These are phyloP conservation scores for Odontamblyopus lacepedii DNA, from an alignment of 2,797 vertebrate species.

Conservation along the genomic window DNA sequence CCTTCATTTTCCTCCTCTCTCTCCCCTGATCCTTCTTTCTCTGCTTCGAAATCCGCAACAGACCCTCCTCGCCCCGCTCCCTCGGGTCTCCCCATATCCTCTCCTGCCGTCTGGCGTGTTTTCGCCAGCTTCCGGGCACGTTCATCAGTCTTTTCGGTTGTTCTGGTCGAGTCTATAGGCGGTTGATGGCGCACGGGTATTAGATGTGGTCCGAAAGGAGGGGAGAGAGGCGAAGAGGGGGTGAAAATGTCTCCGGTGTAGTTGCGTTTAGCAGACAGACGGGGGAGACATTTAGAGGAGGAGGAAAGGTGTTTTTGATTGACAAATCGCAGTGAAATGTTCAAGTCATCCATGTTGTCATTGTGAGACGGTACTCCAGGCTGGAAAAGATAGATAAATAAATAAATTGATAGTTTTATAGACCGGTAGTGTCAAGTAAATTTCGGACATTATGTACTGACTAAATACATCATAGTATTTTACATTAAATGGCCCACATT, in stretches of 20 bases:
- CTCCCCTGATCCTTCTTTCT: conserved; percentile 18
- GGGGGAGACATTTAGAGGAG: not conserved
- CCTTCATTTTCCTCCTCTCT: conserved; percentile 14
- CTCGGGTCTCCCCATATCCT: not conserved
- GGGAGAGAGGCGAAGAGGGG: conserved; percentile 11
- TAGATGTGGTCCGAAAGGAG: conserved; percentile 83
- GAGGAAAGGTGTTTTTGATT: conserved; percentile 35
- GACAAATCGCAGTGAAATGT: conserved; percentile 80
- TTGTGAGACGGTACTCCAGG: conserved; percentile 81
- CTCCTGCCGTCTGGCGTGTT: not conserved
- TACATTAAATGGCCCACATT: too few species aligned
- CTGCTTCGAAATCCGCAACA: not conserved
- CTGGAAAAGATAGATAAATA: conserved; percentile 66
- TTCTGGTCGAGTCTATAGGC: not conserved
- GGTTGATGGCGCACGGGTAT: conserved; percentile 71
- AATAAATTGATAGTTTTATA: not conserved
- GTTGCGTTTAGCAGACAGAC: conserved; percentile 60
- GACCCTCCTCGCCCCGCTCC: not conserved
- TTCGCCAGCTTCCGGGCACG: conserved; percentile 1
- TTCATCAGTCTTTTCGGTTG: not conserved
- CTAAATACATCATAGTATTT: too few species aligned
- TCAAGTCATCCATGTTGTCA: conserved; percentile 87
- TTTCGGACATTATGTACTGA: too few species aligned
- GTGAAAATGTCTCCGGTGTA: conserved; percentile 31
- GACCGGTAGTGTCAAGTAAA: too few species aligned